Conservation (phyloP, 2,113 vertebrate genomes). For the Blennius ocellaris region DNA sequence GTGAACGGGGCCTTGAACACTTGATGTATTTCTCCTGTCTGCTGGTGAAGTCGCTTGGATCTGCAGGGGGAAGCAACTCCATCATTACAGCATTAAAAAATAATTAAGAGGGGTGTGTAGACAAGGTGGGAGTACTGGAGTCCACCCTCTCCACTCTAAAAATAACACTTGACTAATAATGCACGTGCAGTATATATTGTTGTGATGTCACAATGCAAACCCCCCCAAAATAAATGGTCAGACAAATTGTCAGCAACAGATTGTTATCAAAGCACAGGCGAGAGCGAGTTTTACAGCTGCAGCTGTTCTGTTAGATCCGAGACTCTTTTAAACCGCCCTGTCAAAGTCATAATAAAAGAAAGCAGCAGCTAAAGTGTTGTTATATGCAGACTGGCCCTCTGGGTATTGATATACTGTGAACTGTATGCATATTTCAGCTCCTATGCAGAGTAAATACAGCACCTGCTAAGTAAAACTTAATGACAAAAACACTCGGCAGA, state of each 20-base stretch:
- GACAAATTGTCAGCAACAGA: constrained; percentile 9
- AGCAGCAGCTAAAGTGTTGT: constrained; percentile 41
- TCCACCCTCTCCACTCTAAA: too few species aligned
- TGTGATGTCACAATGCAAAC: neutral
- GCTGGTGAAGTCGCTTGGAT: too few species aligned
- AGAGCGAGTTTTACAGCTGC: constrained; percentile 50
- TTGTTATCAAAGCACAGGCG: constrained; percentile 27
- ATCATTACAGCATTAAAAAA: too few species aligned
- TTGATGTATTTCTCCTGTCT: too few species aligned
- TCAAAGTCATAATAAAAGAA: constrained; percentile 58
- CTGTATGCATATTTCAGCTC: constrained; percentile 12
- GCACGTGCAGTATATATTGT: neutral
- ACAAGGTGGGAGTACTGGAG: too few species aligned
- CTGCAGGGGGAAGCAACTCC: too few species aligned
- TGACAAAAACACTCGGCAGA: neutral
- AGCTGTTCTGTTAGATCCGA: constrained; percentile 45
- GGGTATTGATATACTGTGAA: constrained; percentile 41
- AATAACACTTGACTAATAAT: neutral
- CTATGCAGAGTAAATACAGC: constrained; percentile 23
- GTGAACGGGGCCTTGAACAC: too few species aligned
- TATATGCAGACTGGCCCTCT: constrained; percentile 39
- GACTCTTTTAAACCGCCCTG: constrained; percentile 50
- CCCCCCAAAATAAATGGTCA: neutral
- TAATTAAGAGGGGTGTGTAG: too few species aligned
- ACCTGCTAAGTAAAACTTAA: constrained; percentile 18